phyloP scores from a whole-genome alignment of 2,113 vertebrate species.

The Eclectus roratus region DNA sequence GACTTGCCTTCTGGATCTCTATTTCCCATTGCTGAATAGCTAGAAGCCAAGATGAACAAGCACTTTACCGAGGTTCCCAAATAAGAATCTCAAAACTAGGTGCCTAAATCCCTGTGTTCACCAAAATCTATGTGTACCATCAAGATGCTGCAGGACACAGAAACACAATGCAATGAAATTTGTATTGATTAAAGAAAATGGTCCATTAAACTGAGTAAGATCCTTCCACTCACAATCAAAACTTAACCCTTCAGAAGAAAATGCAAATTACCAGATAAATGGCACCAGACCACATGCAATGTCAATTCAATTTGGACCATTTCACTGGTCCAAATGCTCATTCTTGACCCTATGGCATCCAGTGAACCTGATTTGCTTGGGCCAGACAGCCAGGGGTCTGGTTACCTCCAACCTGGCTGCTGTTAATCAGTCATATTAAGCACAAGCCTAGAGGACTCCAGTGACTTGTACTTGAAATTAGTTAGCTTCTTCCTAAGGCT shows the following conservation, averaged over 20 bases:
- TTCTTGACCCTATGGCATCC: not conserved
- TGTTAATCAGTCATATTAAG: not conserved
- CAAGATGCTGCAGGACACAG: not conserved
- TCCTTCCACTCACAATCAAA: not conserved
- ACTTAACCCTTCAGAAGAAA: not conserved
- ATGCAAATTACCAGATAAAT: not conserved
- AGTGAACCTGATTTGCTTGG: not conserved
- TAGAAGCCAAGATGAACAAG: not conserved
- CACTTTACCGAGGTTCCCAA: not conserved
- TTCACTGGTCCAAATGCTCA: not conserved
- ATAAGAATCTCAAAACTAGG: not conserved
- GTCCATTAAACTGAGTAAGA: not conserved
- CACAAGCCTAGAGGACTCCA: not conserved
- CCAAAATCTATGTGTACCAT: not conserved
- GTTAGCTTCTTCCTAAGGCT: not conserved
- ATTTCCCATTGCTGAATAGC: not conserved
- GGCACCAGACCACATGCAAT: not conserved
- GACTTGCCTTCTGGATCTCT: not conserved
- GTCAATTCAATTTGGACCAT: not conserved
- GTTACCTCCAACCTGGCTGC: not conserved
- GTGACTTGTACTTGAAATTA: not conserved
- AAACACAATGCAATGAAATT: accelerated
- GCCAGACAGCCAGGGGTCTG: not conserved
- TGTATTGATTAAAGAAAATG: not conserved
- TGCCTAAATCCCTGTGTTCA: not conserved